Percentiles rank a stretch among this genome's conserved stretches.
Evolutionary conservation across 2,797 vertebrate species (phyloP).

Genomic region (Arctocebus calabarensis): DNA sequence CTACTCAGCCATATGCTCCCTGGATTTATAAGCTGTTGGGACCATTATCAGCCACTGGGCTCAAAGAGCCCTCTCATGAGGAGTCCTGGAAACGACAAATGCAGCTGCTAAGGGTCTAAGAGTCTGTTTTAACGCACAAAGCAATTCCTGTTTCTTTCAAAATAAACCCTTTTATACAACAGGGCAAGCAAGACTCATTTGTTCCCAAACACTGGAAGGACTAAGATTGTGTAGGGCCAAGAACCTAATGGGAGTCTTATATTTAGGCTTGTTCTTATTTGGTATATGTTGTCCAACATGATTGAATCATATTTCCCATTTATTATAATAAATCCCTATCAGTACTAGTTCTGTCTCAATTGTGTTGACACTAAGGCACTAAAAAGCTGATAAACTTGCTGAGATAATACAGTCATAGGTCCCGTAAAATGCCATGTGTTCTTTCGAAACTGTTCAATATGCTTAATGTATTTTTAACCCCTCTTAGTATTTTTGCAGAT

Average conservation of each 20-base stretch:
- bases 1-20: conserved; percentile 69
- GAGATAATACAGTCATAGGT: conserved; percentile 39
- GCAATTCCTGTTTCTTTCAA: conserved; percentile 56
- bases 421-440: conserved; percentile 59
- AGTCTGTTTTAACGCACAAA: conserved; percentile 56
- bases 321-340: conserved; percentile 60
- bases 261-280: conserved; percentile 54
- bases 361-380: conserved; percentile 68
- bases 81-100: conserved; percentile 69
- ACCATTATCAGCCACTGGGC: conserved; percentile 54
- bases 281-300: background rate
- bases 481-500: conserved; percentile 61
- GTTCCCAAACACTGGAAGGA: background rate
- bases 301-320: conserved; percentile 60
- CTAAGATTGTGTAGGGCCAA: conserved; percentile 36
- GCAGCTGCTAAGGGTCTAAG: conserved; percentile 56
- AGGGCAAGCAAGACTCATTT: conserved; percentile 35
- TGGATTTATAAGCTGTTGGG: conserved; percentile 72
- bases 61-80: conserved; percentile 70
- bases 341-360: conserved; percentile 65
- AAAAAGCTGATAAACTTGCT: conserved; percentile 63
- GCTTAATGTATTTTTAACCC: conserved; percentile 62
- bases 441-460: conserved; percentile 59
- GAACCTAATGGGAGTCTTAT: background rate
- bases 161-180: conserved; percentile 12